These are phyloP conservation scores for Sebastes minor DNA, from an alignment of 2,797 vertebrate genomes.

Conservation along the genomic window DNA sequence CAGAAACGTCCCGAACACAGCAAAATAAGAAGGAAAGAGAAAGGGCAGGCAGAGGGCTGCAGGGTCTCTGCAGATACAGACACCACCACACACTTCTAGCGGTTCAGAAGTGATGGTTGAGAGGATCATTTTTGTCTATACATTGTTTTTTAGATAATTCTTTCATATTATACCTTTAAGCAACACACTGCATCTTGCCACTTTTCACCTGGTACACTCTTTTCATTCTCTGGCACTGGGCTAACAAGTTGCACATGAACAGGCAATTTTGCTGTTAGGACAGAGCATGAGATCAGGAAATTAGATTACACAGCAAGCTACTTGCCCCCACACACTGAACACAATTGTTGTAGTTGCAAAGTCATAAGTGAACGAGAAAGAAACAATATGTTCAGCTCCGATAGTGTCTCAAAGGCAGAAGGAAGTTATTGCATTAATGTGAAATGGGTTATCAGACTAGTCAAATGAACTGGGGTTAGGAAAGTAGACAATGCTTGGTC, in stretches of 20 bases:
- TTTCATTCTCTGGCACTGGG: not conserved
- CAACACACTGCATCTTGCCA: not conserved
- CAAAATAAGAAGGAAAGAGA: not conserved
- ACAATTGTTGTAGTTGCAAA: not conserved
- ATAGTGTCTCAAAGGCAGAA: not conserved
- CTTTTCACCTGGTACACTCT: not conserved
- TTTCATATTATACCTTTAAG: not conserved
- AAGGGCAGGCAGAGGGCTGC: not conserved
- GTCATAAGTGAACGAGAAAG: not conserved
- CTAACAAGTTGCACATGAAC: not conserved
- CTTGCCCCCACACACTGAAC: not conserved
- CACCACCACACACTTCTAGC: too few species aligned
- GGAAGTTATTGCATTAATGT: not conserved
- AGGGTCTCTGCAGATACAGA: not conserved
- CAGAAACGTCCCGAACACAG: not conserved
- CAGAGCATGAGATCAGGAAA: constrained; percentile 10
- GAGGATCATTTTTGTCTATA: too few species aligned
- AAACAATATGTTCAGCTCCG: not conserved
- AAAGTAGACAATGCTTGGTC: not conserved
- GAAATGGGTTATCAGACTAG: not conserved
- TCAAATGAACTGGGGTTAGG: not conserved
- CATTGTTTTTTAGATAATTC: not conserved
- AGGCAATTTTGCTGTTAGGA: not conserved
- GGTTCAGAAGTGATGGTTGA: too few species aligned
- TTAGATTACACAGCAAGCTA: not conserved